Base-by-base conservation (phyloP, 64 coral and sea anemone species). In the Montipora cactus region DNA sequence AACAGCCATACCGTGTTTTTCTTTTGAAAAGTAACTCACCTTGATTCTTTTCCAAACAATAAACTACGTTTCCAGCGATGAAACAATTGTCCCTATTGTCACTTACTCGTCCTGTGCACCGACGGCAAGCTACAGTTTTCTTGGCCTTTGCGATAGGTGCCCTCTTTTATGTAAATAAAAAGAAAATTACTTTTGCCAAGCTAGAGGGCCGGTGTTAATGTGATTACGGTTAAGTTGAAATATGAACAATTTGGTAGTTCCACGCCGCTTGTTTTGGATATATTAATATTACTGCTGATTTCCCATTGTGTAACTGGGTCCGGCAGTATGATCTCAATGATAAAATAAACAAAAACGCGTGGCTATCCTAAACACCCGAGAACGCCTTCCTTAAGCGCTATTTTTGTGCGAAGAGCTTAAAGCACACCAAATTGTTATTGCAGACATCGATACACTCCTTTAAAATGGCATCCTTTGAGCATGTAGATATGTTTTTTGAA, bases 311-410 rank as follows among this genome's bases (percentile, higher is more conserved):
- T 51, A 69, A 71, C 59, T 25, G 4, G 73, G 58, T 67, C 49
- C 75, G 84, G 59, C 88, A 90, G 93, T 68, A 75, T 57, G 80
- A 37, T 70, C 21, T 72, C 23, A 23, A 81, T 81, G 77, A 44
- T 76, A 90, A 95, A 83, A 92, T 74, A 94, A 94, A 96, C 91
- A 96, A 3, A 21, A 94, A 79, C 95, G 95, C 95, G 92, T 96
- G 95, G 95, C 91, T 59, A 37, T 37, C 74, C 5, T 52, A 71
- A 86, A 86, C 44, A 86, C 45, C 47, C 8, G n/a, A 86, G 11
- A 6, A 72, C 82, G 44, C 67, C 88, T 79, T 90, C 84, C 59
- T 95, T 79, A 59, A 61, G 10, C 61, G 8, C 1, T 71, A 71
- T 72, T 86, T 45, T 70, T 19, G 68, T 46, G 48, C 19, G 71